Base-by-base conservation (phyloP, 2,888 invertebrate species). In the Caenorhabditis doughertyi region DNA sequence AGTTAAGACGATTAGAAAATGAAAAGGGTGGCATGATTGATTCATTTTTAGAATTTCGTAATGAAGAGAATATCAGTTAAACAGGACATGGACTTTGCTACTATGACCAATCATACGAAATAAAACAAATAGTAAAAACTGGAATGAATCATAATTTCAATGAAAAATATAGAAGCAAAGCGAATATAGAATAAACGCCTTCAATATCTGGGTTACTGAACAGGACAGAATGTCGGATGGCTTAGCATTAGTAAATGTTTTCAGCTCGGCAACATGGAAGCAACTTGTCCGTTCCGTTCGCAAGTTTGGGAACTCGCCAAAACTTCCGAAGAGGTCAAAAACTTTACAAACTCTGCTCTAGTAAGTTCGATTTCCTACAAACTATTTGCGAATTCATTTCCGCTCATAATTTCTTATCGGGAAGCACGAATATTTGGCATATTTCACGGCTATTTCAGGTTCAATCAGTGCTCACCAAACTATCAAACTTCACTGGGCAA, bases 301-400 rank as follows among this genome's bases (percentile, higher is more conserved):
- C 77, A 84, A 62, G 82, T 84, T 1, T 88, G 87, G 87, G 64
- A 73, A 0, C 76, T 84, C 51, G 86, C 85, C 21, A 83, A 87
- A 60, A 81, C 53, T 9, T 74, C 82, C 35, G 55, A 62, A 3
- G 84, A 87, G 62, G 70, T 86, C 18, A 55, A 51, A 23, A 79
- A 73, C 18, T 84, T 83, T 23, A 65, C 73, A n/a, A 76, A 71
- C 29, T 62, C 65, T 13, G 55, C 65, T n/a, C 44, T 55, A n/a
- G 79, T 83, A n/a, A 67, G 65, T 23, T 11, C 8, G 3, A 18
- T 47, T 39, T 39, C 35, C 39, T 13, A 8, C 42, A 53, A 23
- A 23, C 23, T 9, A 9, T 7, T 21, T 18, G 9, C 21, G 27
- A 53, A 39, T 39, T 55, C 21, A 25, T 51, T 47, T 65, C 32